Conservation (phyloP, 2,888 invertebrate genomes). For the Eudasyphora cyanicolor region DNA sequence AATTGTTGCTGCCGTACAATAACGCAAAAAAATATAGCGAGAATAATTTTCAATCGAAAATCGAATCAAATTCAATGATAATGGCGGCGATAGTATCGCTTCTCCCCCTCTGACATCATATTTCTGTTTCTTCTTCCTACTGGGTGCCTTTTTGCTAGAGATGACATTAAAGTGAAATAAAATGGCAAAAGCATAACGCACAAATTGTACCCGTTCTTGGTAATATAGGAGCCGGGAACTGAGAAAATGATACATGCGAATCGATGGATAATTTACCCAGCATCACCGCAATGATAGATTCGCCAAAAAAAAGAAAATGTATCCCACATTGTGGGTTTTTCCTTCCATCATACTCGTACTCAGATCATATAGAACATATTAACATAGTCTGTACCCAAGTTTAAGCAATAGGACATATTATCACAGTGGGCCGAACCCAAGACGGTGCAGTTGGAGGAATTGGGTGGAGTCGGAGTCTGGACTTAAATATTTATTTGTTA, state of each 20-base stretch:
- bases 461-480: no score
- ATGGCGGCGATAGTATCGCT: slow-evolving; percentile 59
- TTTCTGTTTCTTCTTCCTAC: neutral
- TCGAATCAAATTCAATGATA: slow-evolving; percentile 68
- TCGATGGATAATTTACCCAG: slow-evolving; percentile 52
- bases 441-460: no score
- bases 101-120: neutral
- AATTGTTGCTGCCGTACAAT: neutral
- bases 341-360: neutral
- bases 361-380: slow-evolving; percentile 18
- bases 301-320: slow-evolving; percentile 1
- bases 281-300: slow-evolving; percentile 24
- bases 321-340: neutral
- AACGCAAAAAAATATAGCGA: slow-evolving; percentile 60
- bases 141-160: neutral
- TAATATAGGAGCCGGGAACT: no score
- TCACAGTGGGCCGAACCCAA: no score
- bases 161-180: slow-evolving; percentile 28
- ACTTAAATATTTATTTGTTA: no score
- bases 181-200: neutral
- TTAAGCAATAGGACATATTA: slow-evolving; percentile 9
- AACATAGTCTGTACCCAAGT: neutral
- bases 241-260: slow-evolving; percentile 34
- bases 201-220: neutral
- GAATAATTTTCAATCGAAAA: slow-evolving; percentile 70